These are phyloP conservation scores for Antedon bifida DNA, from an alignment of 35 echinoderm and acorn worm species.

Conservation along the genomic window DNA sequence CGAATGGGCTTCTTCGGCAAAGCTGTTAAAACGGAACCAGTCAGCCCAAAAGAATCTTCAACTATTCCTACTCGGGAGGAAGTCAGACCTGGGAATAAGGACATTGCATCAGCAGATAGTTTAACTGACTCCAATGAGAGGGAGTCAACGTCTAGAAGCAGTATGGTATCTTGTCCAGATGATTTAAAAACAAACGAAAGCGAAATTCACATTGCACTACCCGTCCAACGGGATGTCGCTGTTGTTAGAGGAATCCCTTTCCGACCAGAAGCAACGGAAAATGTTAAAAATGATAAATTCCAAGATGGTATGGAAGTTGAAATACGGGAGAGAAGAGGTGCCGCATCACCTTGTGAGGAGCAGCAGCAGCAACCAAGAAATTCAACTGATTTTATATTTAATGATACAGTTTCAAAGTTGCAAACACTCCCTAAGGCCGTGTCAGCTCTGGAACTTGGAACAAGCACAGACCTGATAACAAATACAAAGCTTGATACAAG, in stretches of 20 bases:
- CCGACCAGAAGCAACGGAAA: not conserved
- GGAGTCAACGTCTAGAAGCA: not conserved
- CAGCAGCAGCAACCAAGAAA: not conserved
- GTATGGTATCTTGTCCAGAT: not conserved
- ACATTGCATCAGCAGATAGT: not conserved
- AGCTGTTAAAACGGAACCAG: not conserved
- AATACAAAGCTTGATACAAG: not conserved
- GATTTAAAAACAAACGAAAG: not conserved
- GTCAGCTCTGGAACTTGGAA: not conserved
- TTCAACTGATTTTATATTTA: not conserved
- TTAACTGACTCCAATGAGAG: not conserved
- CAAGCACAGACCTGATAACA: not conserved
- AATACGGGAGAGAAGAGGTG: not conserved
- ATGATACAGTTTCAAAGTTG: not conserved
- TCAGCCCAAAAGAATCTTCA: not conserved
- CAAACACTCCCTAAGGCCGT: not conserved
- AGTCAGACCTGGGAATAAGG: not conserved
- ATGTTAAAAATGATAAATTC: not conserved
- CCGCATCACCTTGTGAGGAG: not conserved
- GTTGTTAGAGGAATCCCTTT: not conserved
- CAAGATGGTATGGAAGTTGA: not conserved
- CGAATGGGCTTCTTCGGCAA: not conserved
- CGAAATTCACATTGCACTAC: not conserved
- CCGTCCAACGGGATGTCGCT: not conserved
- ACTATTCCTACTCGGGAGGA: not conserved